These are phyloP conservation scores for Orientallactaga sibirica DNA, from an alignment of 2,797 vertebrate species.

Conservation along the genomic window DNA sequence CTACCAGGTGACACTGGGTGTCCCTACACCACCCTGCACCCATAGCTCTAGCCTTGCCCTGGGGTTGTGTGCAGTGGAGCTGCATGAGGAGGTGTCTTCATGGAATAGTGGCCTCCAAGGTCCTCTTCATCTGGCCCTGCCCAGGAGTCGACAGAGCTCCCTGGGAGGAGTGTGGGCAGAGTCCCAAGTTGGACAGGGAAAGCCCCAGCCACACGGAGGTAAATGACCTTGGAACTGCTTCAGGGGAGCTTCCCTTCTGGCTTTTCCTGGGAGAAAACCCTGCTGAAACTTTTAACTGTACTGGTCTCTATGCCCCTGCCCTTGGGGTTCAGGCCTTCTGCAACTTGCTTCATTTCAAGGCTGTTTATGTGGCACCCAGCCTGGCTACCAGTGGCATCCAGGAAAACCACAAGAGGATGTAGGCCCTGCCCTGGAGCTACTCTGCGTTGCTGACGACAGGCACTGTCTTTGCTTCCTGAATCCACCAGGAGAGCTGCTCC, in stretches of 20 bases:
- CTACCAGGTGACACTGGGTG: neutral
- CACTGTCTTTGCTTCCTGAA: neutral
- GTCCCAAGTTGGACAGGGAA: neutral
- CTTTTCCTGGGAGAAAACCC: neutral
- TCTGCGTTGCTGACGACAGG: neutral
- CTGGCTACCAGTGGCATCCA: neutral
- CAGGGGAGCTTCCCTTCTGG: neutral
- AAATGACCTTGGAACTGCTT: neutral
- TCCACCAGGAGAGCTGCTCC: neutral
- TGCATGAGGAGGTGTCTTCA: neutral
- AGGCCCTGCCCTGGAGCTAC: neutral
- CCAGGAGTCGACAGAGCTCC: neutral
- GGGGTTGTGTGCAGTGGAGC: neutral
- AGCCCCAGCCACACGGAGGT: neutral
- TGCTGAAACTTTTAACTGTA: neutral
- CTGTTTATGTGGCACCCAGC: neutral
- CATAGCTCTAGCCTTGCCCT: too few species aligned
- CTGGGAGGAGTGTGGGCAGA: neutral
- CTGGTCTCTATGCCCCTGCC: neutral
- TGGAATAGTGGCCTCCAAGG: neutral
- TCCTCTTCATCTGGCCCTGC: neutral
- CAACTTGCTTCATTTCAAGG: neutral
- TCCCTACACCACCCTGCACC: too few species aligned
- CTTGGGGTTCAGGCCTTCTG: fast-evolving
- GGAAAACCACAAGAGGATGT: neutral